Base-by-base conservation (phyloP, 2,888 invertebrate genomes). In the Drosophila differens region DNA sequence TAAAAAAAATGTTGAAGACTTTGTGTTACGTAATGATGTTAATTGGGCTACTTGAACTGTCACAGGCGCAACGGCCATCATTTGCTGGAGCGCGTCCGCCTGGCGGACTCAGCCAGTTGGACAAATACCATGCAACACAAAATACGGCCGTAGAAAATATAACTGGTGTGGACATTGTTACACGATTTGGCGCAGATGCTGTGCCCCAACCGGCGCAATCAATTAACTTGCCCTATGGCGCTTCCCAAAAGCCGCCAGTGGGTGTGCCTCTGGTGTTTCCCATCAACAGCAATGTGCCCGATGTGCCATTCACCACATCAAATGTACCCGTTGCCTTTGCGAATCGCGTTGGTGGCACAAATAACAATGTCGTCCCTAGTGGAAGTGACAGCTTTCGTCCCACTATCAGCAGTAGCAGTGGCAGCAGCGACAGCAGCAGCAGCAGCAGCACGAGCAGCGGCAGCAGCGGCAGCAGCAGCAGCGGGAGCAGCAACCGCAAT, bases 81-180 rank as follows among this genome's bases (percentile, higher is more conserved):
- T 96, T 95, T 88, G 96, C 96, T 6, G 95, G 95, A 12, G 85
- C 92, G 1, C 92, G 94, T 10, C 94, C 95, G 0, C 94, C 95
- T 0, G 95, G 95, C 28, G 95, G 95, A n/a, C 84, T 91, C 22
- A 91, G 68, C 51, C 95, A 95, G 75, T 96, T 95, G 66, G 94
- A 94, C 55, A 93, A 95, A 41, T 94, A 94, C 59, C 90, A 83
- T 33, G 84, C 80, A 3, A 80, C 84, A 14, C 76, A 77, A 19
- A 82, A 87, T 39, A 74, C 82, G 6, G 72, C 83, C 1, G 73
- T 79, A 41, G 87, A 78, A 71, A 81, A 83, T 30, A 68, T 74
- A 1, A 76, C 79, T 22, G 81, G 81, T 30, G 72, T 83, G 32
- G 83, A 81, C 33, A 78, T 92, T 35, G 94, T 75, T 19, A 95